Evolutionary conservation across 2,113 vertebrate genomes (phyloP).

Genomic region (Phodopus roborovskii): DNA sequence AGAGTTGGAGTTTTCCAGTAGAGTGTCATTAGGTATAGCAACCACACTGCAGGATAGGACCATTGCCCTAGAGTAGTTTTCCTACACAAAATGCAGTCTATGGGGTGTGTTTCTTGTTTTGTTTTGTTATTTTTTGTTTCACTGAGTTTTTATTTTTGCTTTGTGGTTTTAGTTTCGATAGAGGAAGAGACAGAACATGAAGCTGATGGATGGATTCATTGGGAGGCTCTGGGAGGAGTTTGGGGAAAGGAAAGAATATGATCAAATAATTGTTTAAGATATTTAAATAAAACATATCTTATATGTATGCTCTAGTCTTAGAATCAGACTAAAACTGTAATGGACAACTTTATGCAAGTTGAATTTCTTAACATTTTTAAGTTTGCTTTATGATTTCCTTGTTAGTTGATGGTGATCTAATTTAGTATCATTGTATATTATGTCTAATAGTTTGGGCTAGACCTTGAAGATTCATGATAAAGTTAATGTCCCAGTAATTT

Average conservation of each 20-base stretch:
- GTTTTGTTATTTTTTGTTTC: neutral
- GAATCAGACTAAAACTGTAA: neutral
- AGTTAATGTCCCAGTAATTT: neutral
- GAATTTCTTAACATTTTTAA: neutral
- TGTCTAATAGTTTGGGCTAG: neutral
- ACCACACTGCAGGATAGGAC: neutral
- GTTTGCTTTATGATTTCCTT: neutral
- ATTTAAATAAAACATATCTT: neutral
- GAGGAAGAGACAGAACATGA: neutral
- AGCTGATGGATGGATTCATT: neutral
- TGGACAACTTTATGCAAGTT: neutral
- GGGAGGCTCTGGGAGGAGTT: neutral
- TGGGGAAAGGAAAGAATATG: neutral
- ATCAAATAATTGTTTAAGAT: neutral
- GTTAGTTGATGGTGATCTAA: neutral
- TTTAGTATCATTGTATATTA: neutral
- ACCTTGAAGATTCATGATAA: neutral
- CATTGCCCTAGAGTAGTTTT: neutral
- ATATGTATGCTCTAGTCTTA: neutral
- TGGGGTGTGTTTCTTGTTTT: neutral
- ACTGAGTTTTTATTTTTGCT: neutral
- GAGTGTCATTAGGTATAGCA: neutral
- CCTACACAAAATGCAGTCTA: neutral
- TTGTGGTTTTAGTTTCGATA: neutral
- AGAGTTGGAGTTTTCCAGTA: neutral